Evolutionary conservation across 2,113 vertebrate species (phyloP).

Genomic region (Forbesichthys papilliferus): DNA sequence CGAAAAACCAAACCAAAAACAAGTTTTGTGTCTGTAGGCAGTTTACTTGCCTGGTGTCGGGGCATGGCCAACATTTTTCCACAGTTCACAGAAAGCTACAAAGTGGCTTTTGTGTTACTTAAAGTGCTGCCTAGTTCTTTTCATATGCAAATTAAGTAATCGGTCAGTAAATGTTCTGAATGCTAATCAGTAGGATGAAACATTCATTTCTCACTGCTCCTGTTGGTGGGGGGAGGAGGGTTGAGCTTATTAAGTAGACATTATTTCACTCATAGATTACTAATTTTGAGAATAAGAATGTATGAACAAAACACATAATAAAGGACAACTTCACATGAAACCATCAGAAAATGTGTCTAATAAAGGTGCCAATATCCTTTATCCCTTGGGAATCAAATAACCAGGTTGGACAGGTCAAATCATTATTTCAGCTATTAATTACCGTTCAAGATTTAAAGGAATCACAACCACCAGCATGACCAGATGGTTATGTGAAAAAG

Average conservation of each 20-base stretch:
- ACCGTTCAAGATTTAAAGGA: too few species aligned
- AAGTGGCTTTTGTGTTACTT: constrained; percentile 81
- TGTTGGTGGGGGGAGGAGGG: neutral
- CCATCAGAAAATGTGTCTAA: too few species aligned
- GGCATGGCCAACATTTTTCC: constrained; percentile 67
- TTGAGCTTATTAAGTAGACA: constrained; percentile 50
- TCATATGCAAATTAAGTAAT: constrained; percentile 85
- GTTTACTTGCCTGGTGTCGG: constrained; percentile 3
- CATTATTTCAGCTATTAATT: too few species aligned
- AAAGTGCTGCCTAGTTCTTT: constrained; percentile 77
- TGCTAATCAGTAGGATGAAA: constrained; percentile 72
- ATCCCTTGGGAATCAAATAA: too few species aligned
- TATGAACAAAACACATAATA: too few species aligned
- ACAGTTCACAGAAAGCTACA: constrained; percentile 74
- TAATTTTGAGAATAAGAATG: neutral
- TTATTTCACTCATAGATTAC: constrained; percentile 23
- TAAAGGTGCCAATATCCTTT: too few species aligned
- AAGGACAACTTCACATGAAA: too few species aligned
- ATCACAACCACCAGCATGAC: too few species aligned
- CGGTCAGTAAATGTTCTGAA: constrained; percentile 76
- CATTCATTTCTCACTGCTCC: constrained; percentile 39
- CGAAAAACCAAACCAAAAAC: neutral
- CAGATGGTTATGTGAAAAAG: too few species aligned
- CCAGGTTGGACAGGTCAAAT: too few species aligned
- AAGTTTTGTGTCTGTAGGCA: neutral